Evolutionary conservation across 2,888 invertebrate species (phyloP), one percentile per base, ranked within the genome.

Genomic region (Drosophila meridiana): DNA sequence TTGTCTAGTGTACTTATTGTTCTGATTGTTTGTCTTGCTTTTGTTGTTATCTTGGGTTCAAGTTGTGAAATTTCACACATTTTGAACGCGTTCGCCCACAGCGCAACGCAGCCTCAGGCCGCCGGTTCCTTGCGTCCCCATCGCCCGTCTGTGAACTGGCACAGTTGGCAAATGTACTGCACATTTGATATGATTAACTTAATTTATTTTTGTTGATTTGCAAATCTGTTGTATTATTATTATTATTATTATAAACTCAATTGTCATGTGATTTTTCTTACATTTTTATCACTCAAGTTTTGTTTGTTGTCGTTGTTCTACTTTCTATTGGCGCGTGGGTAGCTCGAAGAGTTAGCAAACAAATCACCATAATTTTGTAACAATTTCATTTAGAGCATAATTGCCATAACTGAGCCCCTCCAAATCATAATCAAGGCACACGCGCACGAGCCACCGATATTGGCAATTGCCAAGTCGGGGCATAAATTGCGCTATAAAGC

Each of bases 401-500:
- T 85, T 85, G 89, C 70, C 69, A 68, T 86, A 83, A 88, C 81
- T 76, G 71, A 86, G 57, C 50, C 76, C 73, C 52, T 11, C 13
- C 78, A 82, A 80, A 87, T 67, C 68, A 87, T 85, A 89, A 89
- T 89, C 82, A 87, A 80, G 61, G 42, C 50, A 70, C 64, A 77
- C 53, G 65, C 74, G 81, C 73, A 81, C 78, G 78, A 68, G 78
- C 69, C 78, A 38, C 36, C 67, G 64, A 76, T 80, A 76, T 80
- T 71, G 76, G 32, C 66, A 70, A 64, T 66, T 69, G 84, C 82
- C 85, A 73, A 80, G 56, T 67, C 43, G 73, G 62, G 47, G 75
- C 83, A 89, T 89, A 87, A 87, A 87, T 79, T 87, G 81, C 88
- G 83, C 83, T 85, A 89, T 87, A 87, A 89, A 87, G 86, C 88